Conservation (phyloP, 2,888 invertebrate genomes). For the Cephus pulcher region DNA sequence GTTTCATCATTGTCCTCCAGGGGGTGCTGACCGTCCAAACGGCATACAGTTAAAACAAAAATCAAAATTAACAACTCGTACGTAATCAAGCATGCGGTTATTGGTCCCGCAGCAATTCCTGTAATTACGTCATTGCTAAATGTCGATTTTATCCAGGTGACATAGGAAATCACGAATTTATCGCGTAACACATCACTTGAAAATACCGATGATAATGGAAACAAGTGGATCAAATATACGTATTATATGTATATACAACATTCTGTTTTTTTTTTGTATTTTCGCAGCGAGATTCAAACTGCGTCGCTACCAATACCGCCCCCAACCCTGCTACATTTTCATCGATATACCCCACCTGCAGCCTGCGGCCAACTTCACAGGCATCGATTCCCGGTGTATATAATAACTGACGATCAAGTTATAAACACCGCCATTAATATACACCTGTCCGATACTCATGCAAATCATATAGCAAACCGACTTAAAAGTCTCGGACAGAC, state of each 20-base stretch:
- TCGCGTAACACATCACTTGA: background rate
- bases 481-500: background rate
- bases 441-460: background rate
- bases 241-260: background rate
- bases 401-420: background rate
- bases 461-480: background rate
- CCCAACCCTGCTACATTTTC: background rate
- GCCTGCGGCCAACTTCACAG: background rate
- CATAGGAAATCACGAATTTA: background rate
- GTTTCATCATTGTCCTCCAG: background rate
- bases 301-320: background rate
- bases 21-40: background rate
- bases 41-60: background rate
- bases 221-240: background rate
- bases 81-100: background rate
- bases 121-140: background rate
- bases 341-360: background rate
- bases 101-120: background rate
- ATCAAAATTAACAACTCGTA: background rate
- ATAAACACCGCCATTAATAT: background rate
- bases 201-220: background rate
- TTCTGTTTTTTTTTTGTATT: background rate
- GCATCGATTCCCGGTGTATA: background rate
- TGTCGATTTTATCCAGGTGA: background rate
- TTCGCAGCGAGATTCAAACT: background rate